These are phyloP conservation scores for Agapornis roseicollis DNA, from an alignment of 2,113 vertebrate species.

Conservation along the genomic window DNA sequence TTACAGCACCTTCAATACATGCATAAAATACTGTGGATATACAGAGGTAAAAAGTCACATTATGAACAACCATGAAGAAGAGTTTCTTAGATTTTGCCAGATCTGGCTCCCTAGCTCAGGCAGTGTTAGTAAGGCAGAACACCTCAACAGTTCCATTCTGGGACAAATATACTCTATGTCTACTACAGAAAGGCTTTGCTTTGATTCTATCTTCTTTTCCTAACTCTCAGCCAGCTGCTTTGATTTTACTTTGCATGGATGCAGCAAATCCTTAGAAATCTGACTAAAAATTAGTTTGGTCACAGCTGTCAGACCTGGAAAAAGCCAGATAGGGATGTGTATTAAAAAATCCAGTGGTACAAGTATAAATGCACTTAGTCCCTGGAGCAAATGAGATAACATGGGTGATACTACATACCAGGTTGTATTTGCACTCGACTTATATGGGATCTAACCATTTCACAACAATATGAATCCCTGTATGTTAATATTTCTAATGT, in stretches of 20 bases:
- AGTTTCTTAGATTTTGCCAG: neutral
- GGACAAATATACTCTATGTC: neutral
- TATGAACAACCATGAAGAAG: neutral
- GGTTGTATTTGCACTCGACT: neutral
- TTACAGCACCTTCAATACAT: neutral
- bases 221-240: neutral
- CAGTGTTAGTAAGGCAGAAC: neutral
- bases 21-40: neutral
- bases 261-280: slow-evolving; percentile 7
- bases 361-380: neutral
- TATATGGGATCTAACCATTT: neutral
- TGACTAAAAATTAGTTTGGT: slow-evolving; percentile 45
- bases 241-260: neutral
- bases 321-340: neutral
- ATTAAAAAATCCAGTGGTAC: neutral
- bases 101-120: neutral
- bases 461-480: neutral
- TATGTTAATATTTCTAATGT: neutral
- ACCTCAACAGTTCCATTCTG: neutral
- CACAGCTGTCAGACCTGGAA: neutral
- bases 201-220: neutral
- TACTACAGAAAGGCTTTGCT: neutral
- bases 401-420: neutral
- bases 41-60: neutral
- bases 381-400: neutral